Evolutionary conservation across 1,140 invertebrate species (phyloP), one percentile per base, ranked within the genome.

Genomic region (Zaprionus vittiger): DNA sequence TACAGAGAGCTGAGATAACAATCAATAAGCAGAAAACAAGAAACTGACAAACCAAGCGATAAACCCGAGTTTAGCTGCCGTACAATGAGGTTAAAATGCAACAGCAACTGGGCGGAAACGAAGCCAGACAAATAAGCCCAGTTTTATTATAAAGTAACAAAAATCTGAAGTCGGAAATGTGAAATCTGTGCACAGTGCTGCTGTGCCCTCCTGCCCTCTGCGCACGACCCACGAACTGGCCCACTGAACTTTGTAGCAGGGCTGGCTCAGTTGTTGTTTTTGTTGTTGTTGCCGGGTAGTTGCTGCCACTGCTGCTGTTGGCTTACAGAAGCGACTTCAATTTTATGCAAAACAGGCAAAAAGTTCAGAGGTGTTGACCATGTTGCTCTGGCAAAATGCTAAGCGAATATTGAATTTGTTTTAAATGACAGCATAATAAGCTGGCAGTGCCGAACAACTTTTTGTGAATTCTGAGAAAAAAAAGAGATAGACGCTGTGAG

Each of bases 71-170:
- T 70, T 66, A 71, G 59, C 64, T 64, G 26, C 64, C 57, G 41
- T 69, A 77, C 34, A 65, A 79, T 79, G 26, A 71, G 73, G 62
- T 66, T 76, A 71, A 75, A 75, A 70, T 66, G 77, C 77, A 68
- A 41, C 65, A 74, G 49, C 37, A 63, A n/a, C 71, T 44, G 17
- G 31, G 11, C 47, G 38, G 34, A 56, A 65, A 73, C 54, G 54
- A 31, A 72, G 71, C 34, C 77, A 78, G 73, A 89, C 80, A 80
- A 80, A 80, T 89, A 87, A 83, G 78, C 68, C 71, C 77, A 79
- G 84, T 81, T 87, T 83, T 79, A 87, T 84, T 83, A 87, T 87
- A 89, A 89, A 87, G 85, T 81, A 89, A 89, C 81, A 83, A 86
- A 89, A 87, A 87, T 87, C 74, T 80, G n/a, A 70, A 70, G 60